Conservation (phyloP, 2,797 vertebrate species). For the Delichon dasypus region DNA sequence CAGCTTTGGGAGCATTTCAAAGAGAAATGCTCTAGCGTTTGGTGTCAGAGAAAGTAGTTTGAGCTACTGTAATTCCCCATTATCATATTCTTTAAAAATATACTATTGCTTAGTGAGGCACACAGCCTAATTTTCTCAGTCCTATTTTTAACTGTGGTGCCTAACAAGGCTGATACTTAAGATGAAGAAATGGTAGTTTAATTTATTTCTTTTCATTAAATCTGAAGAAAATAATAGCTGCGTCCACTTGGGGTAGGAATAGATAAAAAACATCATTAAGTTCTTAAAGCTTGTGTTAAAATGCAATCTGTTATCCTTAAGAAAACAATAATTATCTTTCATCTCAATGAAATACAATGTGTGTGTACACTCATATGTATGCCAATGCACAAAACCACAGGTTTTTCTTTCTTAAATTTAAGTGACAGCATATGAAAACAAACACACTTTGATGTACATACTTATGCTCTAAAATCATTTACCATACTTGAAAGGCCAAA, state of each 20-base stretch:
- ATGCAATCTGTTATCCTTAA: not conserved
- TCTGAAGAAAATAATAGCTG: not conserved
- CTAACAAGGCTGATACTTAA: not conserved
- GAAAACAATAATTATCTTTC: not conserved
- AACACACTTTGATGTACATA: not conserved
- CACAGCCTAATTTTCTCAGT: not conserved
- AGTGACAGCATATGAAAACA: not conserved
- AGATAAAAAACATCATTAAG: not conserved
- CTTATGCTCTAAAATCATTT: not conserved
- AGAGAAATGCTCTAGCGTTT: not conserved
- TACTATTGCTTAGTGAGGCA: not conserved
- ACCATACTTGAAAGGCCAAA: not conserved
- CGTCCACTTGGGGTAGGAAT: not conserved
- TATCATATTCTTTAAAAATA: not conserved
- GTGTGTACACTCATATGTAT: not conserved
- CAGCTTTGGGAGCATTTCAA: conserved; percentile 32
- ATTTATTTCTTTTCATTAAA: not conserved
- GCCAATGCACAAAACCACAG: not conserved
- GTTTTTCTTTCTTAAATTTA: not conserved
- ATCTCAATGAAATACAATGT: not conserved
- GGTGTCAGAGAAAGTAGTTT: not conserved
- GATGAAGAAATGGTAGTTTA: not conserved
- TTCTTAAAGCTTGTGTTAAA: not conserved
- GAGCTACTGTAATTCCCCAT: not conserved
- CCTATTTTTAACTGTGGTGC: not conserved